These are phyloP conservation scores for Rhincodon typus DNA, from an alignment of 2,797 vertebrate species.

Conservation along the genomic window DNA sequence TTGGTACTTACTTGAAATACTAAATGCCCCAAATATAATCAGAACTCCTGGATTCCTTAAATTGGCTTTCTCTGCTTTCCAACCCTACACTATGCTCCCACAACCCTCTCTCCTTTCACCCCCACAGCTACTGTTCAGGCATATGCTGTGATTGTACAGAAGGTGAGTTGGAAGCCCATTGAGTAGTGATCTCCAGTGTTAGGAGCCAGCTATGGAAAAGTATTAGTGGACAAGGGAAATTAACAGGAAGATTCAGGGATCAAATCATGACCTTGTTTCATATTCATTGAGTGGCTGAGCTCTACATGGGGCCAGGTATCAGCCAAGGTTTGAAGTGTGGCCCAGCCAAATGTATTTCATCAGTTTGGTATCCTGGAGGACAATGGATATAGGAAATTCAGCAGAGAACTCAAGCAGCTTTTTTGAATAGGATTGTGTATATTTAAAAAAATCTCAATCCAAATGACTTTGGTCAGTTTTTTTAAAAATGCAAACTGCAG, in stretches of 20 bases:
- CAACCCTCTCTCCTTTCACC: neutral
- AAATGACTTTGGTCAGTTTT: neutral
- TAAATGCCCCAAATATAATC: neutral
- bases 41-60: neutral
- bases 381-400: neutral
- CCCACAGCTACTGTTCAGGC: neutral
- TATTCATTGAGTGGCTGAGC: neutral
- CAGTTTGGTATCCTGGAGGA: neutral
- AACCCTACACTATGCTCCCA: neutral
- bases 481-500: neutral
- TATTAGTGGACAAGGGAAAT: neutral
- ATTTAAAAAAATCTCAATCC: neutral
- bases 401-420: neutral
- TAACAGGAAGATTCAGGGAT: neutral
- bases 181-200: neutral
- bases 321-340: neutral
- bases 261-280: neutral
- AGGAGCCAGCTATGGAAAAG: neutral
- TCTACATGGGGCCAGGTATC: neutral
- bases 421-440: neutral
- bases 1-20: neutral
- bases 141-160: neutral
- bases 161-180: neutral
- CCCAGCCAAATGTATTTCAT: neutral
- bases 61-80: neutral